Evolutionary conservation across 2,888 invertebrate species (phyloP).

Genomic region (Dioctria rufipes): DNA sequence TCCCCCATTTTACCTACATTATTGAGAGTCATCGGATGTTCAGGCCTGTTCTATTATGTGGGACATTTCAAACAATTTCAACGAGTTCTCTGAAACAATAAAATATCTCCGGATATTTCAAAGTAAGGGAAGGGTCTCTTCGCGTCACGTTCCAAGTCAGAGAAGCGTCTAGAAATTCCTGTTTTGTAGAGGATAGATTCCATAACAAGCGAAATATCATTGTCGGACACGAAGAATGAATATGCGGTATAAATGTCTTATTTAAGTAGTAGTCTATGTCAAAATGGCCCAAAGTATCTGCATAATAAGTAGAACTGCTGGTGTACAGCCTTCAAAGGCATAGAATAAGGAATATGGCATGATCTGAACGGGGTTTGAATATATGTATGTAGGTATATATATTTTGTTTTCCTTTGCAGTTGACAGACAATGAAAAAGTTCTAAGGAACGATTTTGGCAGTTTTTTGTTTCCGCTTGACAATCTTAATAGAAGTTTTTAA

Average conservation of each 20-base stretch:
- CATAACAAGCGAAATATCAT: slow-evolving; percentile 10
- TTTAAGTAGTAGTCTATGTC: background rate
- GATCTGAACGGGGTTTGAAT: slow-evolving; percentile 5
- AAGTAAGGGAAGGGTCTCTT: slow-evolving; percentile 2
- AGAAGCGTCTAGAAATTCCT: slow-evolving; percentile 5
- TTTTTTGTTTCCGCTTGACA: background rate
- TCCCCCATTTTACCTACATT: slow-evolving; percentile 7
- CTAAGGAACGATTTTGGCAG: slow-evolving; percentile 26
- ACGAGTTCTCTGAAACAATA: slow-evolving; percentile 50
- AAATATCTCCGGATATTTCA: slow-evolving; percentile 36
- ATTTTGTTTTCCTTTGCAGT: background rate
- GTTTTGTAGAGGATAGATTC: background rate
- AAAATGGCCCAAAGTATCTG: too few relatives aligned
- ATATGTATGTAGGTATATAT: too few relatives aligned
- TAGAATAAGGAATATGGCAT: background rate
- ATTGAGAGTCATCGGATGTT: slow-evolving; percentile 49
- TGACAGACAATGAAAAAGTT: slow-evolving; percentile 44
- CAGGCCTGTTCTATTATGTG: slow-evolving; percentile 56
- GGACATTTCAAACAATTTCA: slow-evolving; percentile 56
- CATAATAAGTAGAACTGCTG: too few relatives aligned
- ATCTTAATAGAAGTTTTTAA: background rate
- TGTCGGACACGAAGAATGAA: slow-evolving; percentile 34
- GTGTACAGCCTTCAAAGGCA: slow-evolving; percentile 3
- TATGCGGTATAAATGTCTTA: slow-evolving; percentile 34
- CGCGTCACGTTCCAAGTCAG: background rate